Base-by-base conservation (phyloP, 2,888 invertebrate species). In the Ellobium chinense region DNA sequence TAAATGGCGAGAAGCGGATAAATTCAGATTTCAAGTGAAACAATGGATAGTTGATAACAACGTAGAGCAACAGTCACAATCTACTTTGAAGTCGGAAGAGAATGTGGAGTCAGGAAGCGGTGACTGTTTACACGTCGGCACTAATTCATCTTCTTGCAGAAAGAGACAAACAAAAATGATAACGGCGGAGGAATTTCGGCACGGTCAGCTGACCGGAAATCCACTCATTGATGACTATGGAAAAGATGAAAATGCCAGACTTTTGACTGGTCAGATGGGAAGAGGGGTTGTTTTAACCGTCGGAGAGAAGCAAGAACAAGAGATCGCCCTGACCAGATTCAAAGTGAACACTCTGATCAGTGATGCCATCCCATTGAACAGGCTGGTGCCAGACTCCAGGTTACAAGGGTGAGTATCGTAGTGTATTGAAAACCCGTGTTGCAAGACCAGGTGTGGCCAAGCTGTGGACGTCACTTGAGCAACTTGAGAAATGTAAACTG, bases 351-450 rank as follows among this genome's bases (percentile, higher is more conserved):
- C 85, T 3, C 74, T 85, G 24, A 88, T 86, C 62, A 90, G 90
- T 83, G 90, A 90, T 74, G 27, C 83, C 9, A 87, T 88, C 39
- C 87, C 89, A 0, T 83, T 90, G 24, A 90, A 90, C 79, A 81
- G 90, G 74, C 75, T 85, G 60, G 88, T 90, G 3, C 90, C 90
- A 0, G 90, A 90, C 68, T 84, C 90, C 0, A 85, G 90, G 83
- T 87, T 88, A 31, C 70, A 82, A n/a, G 86, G 86, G 89, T 89
- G 84, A 82, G 85, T 83, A 78, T 85, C 37, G 88, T 89, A 0
- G n/a, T n/a, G n/a, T n/a, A n/a, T n/a, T n/a, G n/a, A n/a, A n/a
- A n/a, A n/a, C n/a, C n/a, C n/a, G n/a, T n/a, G n/a, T n/a, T n/a
- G n/a, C n/a, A n/a, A n/a, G n/a, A n/a, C n/a, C n/a, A n/a, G n/a